phyloP scores from a whole-genome alignment of 1,140 invertebrate species.

The Xylocopa sonorina region DNA sequence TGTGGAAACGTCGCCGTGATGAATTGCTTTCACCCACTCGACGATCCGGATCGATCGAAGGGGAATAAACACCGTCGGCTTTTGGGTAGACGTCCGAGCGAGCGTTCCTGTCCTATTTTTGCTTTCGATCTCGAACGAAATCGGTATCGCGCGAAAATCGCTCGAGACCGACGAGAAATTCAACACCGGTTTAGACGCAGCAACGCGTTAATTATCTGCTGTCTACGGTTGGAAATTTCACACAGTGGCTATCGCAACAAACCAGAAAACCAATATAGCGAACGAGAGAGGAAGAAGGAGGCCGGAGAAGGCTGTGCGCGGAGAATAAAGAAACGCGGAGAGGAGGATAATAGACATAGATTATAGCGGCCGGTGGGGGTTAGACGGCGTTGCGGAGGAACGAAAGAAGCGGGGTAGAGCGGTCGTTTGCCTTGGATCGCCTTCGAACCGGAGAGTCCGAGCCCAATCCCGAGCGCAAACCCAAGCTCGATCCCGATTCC shows the following conservation, averaged over 20 bases:
- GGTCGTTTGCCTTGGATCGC: conserved; percentile 80
- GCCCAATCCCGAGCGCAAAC: conserved; percentile 45
- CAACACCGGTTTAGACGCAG: background rate
- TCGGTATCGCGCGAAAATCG: too few species aligned
- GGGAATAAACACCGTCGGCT: too few species aligned
- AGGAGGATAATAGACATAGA: conserved; percentile 68
- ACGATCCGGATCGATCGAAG: too few species aligned
- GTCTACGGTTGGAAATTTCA: conserved; percentile 27
- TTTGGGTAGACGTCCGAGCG: too few species aligned
- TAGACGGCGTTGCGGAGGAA: conserved; percentile 23
- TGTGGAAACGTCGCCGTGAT: background rate
- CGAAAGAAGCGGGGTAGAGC: conserved; percentile 71
- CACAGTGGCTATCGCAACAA: conserved; percentile 18
- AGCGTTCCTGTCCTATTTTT: too few species aligned
- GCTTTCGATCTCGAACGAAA: background rate
- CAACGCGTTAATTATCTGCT: conserved; percentile 3
- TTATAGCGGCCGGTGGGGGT: conserved; percentile 51
- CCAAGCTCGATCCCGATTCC: conserved; percentile 75
- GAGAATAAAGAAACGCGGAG: conserved; percentile 39
- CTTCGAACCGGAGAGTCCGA: conserved; percentile 74
- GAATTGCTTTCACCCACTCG: conserved; percentile 31
- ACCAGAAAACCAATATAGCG: conserved; percentile 39
- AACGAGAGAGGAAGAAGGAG: conserved; percentile 20
- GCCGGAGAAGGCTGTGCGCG: conserved; percentile 19
- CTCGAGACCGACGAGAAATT: background rate